These are phyloP conservation scores for Percopsis omiscomaycus DNA, from an alignment of 2,797 vertebrate genomes.

Conservation along the genomic window DNA sequence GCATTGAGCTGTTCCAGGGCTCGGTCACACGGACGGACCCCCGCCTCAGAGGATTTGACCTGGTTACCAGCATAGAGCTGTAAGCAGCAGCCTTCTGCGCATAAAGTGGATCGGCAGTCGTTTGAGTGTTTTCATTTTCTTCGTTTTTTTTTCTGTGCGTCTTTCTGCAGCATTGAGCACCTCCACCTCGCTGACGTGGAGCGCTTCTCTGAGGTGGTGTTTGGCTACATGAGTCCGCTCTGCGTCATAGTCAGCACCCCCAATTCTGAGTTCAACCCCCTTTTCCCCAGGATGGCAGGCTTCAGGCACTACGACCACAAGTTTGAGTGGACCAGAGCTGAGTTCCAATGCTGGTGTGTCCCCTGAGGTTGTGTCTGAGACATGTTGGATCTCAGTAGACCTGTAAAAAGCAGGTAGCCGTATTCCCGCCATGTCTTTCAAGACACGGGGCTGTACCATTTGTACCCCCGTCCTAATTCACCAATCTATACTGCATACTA, in stretches of 20 bases:
- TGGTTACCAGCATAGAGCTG: constrained; percentile 91
- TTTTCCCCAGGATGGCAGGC: constrained; percentile 75
- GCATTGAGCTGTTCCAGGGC: constrained; percentile 86
- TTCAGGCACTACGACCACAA: constrained; percentile 91
- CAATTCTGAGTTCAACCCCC: constrained; percentile 89
- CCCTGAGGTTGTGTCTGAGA: not conserved
- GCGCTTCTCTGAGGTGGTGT: constrained; percentile 86
- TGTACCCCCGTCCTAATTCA: too few species aligned
- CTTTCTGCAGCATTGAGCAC: constrained; percentile 86
- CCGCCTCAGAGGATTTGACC: constrained; percentile 87
- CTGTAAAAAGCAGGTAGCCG: not conserved
- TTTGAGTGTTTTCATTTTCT: not conserved
- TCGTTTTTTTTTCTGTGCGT: not conserved
- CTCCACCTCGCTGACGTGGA: constrained; percentile 80
- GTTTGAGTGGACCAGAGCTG: constrained; percentile 89
- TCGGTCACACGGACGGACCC: constrained; percentile 87
- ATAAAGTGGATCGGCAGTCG: not conserved
- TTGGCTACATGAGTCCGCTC: constrained; percentile 88
- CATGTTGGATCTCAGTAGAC: not conserved
- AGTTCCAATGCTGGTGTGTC: constrained; percentile 90
- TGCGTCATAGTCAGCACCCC: constrained; percentile 89
- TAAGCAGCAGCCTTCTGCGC: constrained; percentile 68
- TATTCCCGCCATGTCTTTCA: not conserved
- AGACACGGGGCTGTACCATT: too few species aligned
- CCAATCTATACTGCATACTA: too few species aligned